These are phyloP conservation scores for Bubalus kerabau DNA, from an alignment of 2,113 vertebrate species.

Conservation along the genomic window DNA sequence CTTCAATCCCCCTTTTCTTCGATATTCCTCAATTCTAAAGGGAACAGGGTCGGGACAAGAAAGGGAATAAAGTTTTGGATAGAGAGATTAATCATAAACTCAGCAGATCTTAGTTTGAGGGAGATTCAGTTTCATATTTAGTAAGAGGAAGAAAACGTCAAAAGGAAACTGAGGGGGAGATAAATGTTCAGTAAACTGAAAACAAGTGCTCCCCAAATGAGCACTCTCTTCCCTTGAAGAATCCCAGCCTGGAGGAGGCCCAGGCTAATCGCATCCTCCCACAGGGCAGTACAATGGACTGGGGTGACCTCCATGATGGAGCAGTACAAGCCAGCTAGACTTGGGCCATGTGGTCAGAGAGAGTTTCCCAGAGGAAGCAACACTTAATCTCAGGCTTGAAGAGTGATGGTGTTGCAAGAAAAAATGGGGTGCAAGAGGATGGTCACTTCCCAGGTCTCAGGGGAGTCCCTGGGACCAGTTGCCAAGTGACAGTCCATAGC, in stretches of 20 bases:
- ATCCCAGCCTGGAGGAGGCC: background rate
- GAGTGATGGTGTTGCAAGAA: background rate
- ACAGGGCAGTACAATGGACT: fast-evolving
- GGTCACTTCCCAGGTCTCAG: background rate
- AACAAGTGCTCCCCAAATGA: background rate
- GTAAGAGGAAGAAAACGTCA: background rate
- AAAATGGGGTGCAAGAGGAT: background rate
- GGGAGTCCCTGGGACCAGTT: background rate
- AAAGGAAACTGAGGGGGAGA: background rate
- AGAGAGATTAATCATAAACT: background rate
- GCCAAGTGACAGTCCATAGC: background rate
- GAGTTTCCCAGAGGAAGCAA: background rate
- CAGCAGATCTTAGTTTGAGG: background rate
- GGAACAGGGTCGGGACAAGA: background rate
- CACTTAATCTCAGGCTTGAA: background rate
- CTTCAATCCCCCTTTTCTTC: background rate
- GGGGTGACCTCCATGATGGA: background rate
- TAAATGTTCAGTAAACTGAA: background rate
- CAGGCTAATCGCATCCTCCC: background rate
- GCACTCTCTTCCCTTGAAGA: background rate
- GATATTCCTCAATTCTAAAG: background rate
- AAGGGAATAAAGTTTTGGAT: background rate
- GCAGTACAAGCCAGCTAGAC: background rate
- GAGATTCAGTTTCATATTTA: background rate
- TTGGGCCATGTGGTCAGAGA: background rate